Base-by-base conservation (phyloP, 2,797 vertebrate species). In the Gallinago stenura region DNA sequence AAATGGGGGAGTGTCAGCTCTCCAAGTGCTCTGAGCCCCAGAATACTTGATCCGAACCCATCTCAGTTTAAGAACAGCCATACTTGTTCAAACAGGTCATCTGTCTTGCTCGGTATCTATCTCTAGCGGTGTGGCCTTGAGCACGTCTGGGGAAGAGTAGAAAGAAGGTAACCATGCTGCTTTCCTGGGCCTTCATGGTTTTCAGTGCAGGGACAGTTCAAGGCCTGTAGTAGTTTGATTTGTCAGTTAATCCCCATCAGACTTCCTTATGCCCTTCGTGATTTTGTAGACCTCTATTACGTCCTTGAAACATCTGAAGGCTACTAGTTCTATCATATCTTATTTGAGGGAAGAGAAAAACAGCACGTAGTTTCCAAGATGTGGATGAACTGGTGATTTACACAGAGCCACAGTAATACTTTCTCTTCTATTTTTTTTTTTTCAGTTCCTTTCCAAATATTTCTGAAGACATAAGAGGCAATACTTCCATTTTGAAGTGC, bases 381-480 rank as follows among this genome's bases (percentile, higher is more conserved):
- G 35, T 77, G 71, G 56, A 39, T 83, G 69, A 95, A 53, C 12
- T 12, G 39, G 83, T 83, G 76, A 80, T 81, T 85, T 94, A 92
- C 18, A 3, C 9, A 83, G 46, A 77, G 25, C 25, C 56, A 80
- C 18, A 69, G 62, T 50, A 41, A 1, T 77, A 17, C 33, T 79
- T 76, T 81, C 86, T 78, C 56, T 78, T 92, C 77, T 60, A 17
- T 85, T 85, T 83, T 90, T 35, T 83, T 90, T 35, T 37, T 45
- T 69, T 76, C 39, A 68, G 15, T 68, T 92, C 19, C 71, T 85
- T 73, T 93, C 70, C 45, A 89, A 41, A 24, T 84, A 64, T 45
- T 94, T 87, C 54, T 79, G 58, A 87, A 84, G 75, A 72, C 18
- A 28, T 81, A 72, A 73, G 72, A 87, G 53, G 25, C 57, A 84